Base-by-base conservation (phyloP, 2,888 invertebrate genomes). In the Deilephila porcellus region DNA sequence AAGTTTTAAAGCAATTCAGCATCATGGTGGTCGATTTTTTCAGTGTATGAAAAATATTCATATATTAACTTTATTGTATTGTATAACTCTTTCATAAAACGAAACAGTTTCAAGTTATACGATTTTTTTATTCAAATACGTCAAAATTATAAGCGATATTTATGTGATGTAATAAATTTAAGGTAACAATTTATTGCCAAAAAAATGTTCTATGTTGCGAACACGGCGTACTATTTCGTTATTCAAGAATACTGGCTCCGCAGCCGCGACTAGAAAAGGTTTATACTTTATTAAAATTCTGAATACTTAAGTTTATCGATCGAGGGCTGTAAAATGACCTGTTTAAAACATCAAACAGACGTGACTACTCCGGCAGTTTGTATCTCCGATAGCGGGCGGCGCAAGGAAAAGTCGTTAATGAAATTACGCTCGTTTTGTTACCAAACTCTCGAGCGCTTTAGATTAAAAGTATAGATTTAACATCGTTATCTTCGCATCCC, bases 341-440 rank as follows among this genome's bases (percentile, higher is more conserved):
- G 67, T 71, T 76, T 74, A 70, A 78, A 77, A 80, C 80, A 80
- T 74, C 45, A 74, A 75, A 56, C 45, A 70, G 70, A 72, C 81
- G 78, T 81, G 80, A 75, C 80, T 72, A 45, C 53, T 64, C 17
- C 60, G 71, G 67, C 64, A 72, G 32, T 75, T 80, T 74, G 70
- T 77, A 81, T 80, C 80, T 81, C 52, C 34, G 81, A 80, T 80
- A 81, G 34, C 73, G 74, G 63, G 32, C 19, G 64, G 63, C 63
- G 37, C n/a, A 11, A 34, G 62, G 17, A 29, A 29, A 34, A 64
- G 37, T n/a, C 37, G 34, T 64, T 64, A 64, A 64, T n/a, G n/a
- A 64, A 64, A 64, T 37, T 64, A 64, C 37, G 34, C n/a, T 64
- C 64, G 37, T 37, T 64, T 37, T 37, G 64, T 64, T 64, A 37